Evolutionary conservation across 2,888 invertebrate species (phyloP).

Genomic region (Boloria euphrosyne): DNA sequence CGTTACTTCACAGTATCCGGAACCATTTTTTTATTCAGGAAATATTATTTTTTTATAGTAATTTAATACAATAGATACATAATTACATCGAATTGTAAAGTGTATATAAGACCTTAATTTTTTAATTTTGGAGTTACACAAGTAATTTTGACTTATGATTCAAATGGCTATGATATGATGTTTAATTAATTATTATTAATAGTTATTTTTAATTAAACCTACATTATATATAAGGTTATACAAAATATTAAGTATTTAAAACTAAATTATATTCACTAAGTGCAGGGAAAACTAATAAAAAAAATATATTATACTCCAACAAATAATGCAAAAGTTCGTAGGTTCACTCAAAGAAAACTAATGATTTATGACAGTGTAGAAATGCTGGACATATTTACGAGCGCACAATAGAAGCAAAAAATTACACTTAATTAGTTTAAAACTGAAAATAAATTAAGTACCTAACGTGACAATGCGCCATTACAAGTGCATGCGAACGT

Average conservation of each 20-base stretch:
- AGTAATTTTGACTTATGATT: too few relatives aligned
- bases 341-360: conserved; percentile 24
- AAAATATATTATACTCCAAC: background rate
- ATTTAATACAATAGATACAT: too few relatives aligned
- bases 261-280: background rate
- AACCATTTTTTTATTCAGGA: too few relatives aligned
- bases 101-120: too few relatives aligned
- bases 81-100: too few relatives aligned
- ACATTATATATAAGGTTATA: too few relatives aligned
- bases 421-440: conserved; percentile 44
- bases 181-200: too few relatives aligned
- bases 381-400: conserved; percentile 38
- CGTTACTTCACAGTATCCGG: too few relatives aligned
- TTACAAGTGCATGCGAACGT: conserved; percentile 57
- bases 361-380: conserved; percentile 33
- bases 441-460: conserved; percentile 42
- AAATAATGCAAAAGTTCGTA: conserved; percentile 5
- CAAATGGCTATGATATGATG: too few relatives aligned
- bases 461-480: conserved; percentile 51
- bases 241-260: background rate
- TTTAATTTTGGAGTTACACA: too few relatives aligned
- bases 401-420: conserved; percentile 35
- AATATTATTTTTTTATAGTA: too few relatives aligned
- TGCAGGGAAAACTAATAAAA: conserved; percentile 2
- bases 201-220: too few relatives aligned